phyloP scores from a whole-genome alignment of 92 coral and sea anemone species.

The Anthopleura xanthogrammica region DNA sequence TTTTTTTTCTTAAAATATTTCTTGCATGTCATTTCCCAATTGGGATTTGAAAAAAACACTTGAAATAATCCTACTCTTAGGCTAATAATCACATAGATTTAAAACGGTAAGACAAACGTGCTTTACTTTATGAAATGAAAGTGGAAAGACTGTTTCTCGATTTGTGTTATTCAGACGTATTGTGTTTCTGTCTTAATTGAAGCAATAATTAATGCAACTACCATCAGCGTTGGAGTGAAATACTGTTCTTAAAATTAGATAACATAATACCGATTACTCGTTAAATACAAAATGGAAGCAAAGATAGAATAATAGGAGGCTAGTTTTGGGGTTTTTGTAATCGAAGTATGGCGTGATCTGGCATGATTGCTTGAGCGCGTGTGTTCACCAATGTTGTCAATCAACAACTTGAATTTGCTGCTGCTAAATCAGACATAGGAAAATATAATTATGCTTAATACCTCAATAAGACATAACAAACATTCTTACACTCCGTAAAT shows the following conservation, averaged over 20 bases:
- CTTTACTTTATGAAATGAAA: background rate
- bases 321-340: conserved; percentile 3
- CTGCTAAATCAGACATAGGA: background rate
- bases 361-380: background rate
- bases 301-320: background rate
- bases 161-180: background rate
- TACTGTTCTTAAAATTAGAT: background rate
- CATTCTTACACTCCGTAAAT: background rate
- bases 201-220: background rate
- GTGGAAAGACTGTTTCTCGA: background rate
- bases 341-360: conserved; percentile 21
- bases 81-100: background rate
- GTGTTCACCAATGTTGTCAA: background rate
- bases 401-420: background rate
- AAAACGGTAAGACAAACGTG: no score
- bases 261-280: background rate
- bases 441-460: background rate
- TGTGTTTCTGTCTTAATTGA: background rate
- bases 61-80: background rate
- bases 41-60: background rate
- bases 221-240: background rate
- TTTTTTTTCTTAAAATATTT: background rate
- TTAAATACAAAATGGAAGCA: background rate
- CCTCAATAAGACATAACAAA: background rate
- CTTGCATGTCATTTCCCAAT: background rate